Percentiles rank a stretch among this genome's conserved stretches.
Conservation (phyloP, 2,888 invertebrate genomes). For the Parnassius mnemosyne region DNA sequence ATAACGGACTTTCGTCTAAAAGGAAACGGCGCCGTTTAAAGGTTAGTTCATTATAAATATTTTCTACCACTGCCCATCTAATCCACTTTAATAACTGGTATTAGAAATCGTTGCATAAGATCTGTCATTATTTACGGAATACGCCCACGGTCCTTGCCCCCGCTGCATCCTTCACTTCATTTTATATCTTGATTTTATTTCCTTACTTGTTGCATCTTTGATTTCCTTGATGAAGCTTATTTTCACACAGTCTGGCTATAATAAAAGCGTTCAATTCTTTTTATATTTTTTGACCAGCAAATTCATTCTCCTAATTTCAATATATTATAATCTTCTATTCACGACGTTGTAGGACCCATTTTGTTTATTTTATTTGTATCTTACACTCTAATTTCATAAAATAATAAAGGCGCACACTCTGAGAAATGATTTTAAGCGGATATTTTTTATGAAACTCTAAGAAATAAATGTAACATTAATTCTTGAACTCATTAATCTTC, state of each 20-base stretch:
- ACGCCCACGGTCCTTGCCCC: slow-evolving; percentile 28
- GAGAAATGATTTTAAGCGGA: slow-evolving; percentile 37
- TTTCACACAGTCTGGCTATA: slow-evolving; percentile 64
- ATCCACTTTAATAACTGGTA: slow-evolving; percentile 35
- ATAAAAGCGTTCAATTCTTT: slow-evolving; percentile 57
- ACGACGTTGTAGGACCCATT: not conserved
- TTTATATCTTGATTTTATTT: slow-evolving; percentile 36
- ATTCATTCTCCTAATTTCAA: slow-evolving; percentile 32
- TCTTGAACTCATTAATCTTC: slow-evolving; percentile 59
- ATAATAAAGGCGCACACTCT: slow-evolving; percentile 34
- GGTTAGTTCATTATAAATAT: slow-evolving; percentile 19
- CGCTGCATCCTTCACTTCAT: slow-evolving; percentile 26
- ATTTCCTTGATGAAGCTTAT: slow-evolving; percentile 54
- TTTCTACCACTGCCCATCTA: slow-evolving; percentile 29
- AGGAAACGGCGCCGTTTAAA: not conserved
- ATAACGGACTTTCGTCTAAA: not conserved
- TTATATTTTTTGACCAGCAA: slow-evolving; percentile 54
- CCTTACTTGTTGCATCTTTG: slow-evolving; percentile 43
- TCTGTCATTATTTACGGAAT: slow-evolving; percentile 41
- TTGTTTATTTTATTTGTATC: not conserved
- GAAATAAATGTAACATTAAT: slow-evolving; percentile 32
- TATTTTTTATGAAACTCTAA: slow-evolving; percentile 34
- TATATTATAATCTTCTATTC: not conserved
- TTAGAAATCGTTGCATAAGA: slow-evolving; percentile 40
- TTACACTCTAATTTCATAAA: slow-evolving; percentile 16